phyloP scores from a whole-genome alignment of 2,113 vertebrate genomes.

The Candoia aspera region DNA sequence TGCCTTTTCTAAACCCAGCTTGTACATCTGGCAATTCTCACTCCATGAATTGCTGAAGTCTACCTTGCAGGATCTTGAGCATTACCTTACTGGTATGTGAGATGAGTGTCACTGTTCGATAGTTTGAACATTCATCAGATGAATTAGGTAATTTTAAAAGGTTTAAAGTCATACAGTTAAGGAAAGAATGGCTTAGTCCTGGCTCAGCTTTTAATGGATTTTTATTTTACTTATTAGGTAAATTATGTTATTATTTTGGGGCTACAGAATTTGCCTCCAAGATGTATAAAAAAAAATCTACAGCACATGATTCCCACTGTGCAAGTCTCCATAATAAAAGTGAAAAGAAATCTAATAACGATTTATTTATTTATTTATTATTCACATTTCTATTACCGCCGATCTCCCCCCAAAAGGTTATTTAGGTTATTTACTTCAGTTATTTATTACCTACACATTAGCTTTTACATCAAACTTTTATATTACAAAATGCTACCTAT shows the following conservation, averaged over 20 bases:
- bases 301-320: neutral
- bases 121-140: too few relatives aligned
- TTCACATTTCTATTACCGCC: too few relatives aligned
- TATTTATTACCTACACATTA: neutral
- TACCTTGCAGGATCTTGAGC: too few relatives aligned
- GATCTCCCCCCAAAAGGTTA: too few relatives aligned
- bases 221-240: conserved; percentile 12
- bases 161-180: conserved; percentile 25
- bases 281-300: neutral
- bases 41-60: too few relatives aligned
- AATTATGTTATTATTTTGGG: neutral
- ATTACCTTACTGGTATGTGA: too few relatives aligned
- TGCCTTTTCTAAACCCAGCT: too few relatives aligned
- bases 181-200: neutral
- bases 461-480: neutral
- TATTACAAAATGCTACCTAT: neutral
- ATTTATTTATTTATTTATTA: too few relatives aligned
- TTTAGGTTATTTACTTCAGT: too few relatives aligned
- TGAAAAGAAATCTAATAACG: neutral
- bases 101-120: too few relatives aligned
- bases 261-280: conserved; percentile 18
- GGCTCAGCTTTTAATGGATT: neutral
- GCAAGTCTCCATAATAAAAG: neutral
- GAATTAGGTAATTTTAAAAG: neutral
- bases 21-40: too few relatives aligned